These are phyloP conservation scores for Diarsia dahlii DNA, from an alignment of 2,888 invertebrate species.

Conservation along the genomic window DNA sequence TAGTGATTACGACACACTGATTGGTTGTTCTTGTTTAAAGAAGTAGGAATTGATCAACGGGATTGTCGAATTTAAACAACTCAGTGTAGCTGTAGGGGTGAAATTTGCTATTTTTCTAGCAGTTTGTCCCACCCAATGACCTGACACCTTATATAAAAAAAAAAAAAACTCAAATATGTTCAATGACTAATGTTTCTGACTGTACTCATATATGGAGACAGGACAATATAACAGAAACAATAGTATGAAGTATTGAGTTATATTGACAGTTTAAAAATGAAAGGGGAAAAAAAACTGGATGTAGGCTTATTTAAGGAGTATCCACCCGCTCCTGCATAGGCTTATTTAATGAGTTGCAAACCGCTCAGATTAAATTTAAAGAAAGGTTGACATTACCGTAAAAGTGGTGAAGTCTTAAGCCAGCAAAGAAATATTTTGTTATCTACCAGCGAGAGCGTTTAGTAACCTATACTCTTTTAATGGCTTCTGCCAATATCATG, in stretches of 20 bases:
- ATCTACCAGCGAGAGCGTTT: background rate
- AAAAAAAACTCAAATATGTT: no score
- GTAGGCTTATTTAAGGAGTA: no score
- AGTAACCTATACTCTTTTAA: background rate
- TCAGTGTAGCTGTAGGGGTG: background rate
- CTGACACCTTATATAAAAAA: no score
- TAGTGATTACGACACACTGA: slow-evolving; percentile 33
- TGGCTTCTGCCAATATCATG: background rate
- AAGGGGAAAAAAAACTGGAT: no score
- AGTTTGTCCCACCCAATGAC: background rate
- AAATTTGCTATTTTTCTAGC: background rate
- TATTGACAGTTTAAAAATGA: no score
- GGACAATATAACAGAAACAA: no score
- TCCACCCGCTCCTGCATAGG: no score
- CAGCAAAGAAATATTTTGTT: background rate
- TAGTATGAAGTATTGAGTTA: no score
- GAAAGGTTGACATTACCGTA: background rate
- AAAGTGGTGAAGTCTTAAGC: background rate
- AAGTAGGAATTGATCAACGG: background rate
- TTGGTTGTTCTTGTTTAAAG: slow-evolving; percentile 35
- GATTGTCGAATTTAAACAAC: background rate
- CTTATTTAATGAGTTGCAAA: no score
- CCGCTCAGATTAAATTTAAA: no score
- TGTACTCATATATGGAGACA: no score
- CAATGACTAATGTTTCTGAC: no score